A percentile compares a stretch with the other conserved stretches of the same genome.
phyloP scores from a whole-genome alignment of 2,797 vertebrate genomes.

The Hemitrygon akajei region DNA sequence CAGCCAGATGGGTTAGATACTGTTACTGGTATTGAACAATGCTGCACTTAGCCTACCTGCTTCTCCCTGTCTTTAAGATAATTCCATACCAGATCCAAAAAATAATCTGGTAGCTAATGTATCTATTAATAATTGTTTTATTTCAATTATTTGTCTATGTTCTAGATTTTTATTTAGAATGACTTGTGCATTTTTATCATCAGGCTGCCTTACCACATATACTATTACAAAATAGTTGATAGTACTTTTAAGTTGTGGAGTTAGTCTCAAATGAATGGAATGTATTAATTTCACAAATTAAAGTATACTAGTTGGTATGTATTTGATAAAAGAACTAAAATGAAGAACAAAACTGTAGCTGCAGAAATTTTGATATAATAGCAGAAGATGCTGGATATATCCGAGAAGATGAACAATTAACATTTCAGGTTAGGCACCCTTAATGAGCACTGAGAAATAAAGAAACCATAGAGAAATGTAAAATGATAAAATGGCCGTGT shows the following conservation, averaged over 20 bases:
- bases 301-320: not conserved
- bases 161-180: not conserved
- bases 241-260: not conserved
- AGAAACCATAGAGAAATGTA: too few species aligned
- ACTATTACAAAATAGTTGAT: not conserved
- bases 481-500: too few species aligned
- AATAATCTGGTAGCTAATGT: constrained; percentile 14
- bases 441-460: too few species aligned
- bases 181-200: not conserved
- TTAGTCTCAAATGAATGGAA: not conserved
- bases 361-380: too few species aligned
- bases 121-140: not conserved
- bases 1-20: not conserved
- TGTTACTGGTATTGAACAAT: not conserved
- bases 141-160: not conserved
- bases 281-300: not conserved
- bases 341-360: too few species aligned
- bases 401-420: too few species aligned
- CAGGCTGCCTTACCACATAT: not conserved
- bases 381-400: too few species aligned
- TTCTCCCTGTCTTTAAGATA: constrained; percentile 5
- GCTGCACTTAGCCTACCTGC: constrained; percentile 5
- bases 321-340: not conserved
- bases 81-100: constrained; percentile 2
- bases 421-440: too few species aligned